phyloP scores from a whole-genome alignment of 2,113 vertebrate genomes.

The Festucalex cinctus region DNA sequence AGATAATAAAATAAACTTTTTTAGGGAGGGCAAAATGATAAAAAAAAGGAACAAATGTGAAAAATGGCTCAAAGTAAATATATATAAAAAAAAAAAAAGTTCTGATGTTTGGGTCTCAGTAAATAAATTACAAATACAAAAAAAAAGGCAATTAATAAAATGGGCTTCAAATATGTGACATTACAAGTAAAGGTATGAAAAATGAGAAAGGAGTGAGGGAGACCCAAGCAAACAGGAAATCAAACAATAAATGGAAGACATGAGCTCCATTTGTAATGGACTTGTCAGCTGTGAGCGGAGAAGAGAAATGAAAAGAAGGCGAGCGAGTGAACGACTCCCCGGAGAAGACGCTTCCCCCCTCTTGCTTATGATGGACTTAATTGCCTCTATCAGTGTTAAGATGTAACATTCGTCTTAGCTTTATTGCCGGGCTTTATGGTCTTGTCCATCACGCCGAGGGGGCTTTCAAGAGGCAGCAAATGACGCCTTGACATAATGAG shows the following conservation, averaged over 20 bases:
- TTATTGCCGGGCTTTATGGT: constrained; percentile 62
- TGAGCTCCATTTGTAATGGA: constrained; percentile 51
- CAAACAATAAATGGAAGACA: constrained; percentile 31
- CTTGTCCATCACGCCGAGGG: constrained; percentile 57
- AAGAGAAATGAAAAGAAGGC: constrained; percentile 62
- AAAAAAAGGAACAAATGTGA: no score
- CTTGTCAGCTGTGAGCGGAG: constrained; percentile 48
- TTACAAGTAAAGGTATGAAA: not conserved
- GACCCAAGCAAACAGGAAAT: constrained; percentile 12
- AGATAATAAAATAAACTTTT: no score
- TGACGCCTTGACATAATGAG: constrained; percentile 54
- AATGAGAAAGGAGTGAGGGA: not conserved
- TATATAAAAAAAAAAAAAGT: not conserved
- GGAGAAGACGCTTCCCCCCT: constrained; percentile 51
- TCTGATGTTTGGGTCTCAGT: not conserved
- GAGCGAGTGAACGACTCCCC: constrained; percentile 64
- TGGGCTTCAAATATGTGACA: not conserved
- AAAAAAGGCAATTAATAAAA: not conserved
- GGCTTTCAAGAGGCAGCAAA: constrained; percentile 50
- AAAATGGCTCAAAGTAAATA: not conserved
- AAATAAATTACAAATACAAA: not conserved
- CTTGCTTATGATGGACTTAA: constrained; percentile 67
- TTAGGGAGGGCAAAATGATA: no score
- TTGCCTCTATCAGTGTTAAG: constrained; percentile 69
- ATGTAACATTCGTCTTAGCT: constrained; percentile 66